Evolutionary conservation across 2,797 vertebrate species (phyloP).

Genomic region (Clamator glandarius): DNA sequence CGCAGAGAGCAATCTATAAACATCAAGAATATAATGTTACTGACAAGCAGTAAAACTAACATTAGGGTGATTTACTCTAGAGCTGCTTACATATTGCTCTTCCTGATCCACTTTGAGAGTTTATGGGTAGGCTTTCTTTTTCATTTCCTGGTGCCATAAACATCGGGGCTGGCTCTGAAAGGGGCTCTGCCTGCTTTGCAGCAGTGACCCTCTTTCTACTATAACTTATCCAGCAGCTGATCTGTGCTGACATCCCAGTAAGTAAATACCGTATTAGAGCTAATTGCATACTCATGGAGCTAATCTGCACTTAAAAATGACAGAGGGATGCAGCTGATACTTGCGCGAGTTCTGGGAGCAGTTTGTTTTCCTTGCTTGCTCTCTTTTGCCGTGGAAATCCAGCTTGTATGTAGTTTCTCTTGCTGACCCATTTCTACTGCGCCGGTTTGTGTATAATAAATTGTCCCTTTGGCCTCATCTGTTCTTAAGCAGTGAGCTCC

Average conservation of each 20-base stretch:
- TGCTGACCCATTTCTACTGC: background rate
- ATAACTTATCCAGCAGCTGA: slow-evolving; percentile 35
- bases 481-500: background rate
- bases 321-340: background rate
- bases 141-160: slow-evolving; percentile 67
- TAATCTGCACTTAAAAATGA: slow-evolving; percentile 29
- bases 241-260: slow-evolving; percentile 7
- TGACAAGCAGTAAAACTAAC: slow-evolving; percentile 61
- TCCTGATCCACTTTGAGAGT: slow-evolving; percentile 61
- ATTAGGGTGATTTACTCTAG: slow-evolving; percentile 59
- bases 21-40: slow-evolving; percentile 64
- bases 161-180: slow-evolving; percentile 20
- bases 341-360: background rate
- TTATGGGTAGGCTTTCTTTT: slow-evolving; percentile 60
- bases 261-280: slow-evolving; percentile 30
- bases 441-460: background rate
- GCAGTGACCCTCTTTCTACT: background rate
- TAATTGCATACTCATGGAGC: slow-evolving; percentile 6
- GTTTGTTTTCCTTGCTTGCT: background rate
- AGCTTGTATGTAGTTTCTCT: background rate
- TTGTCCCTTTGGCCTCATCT: background rate
- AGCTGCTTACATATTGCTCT: slow-evolving; percentile 62
- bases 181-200: slow-evolving; percentile 21
- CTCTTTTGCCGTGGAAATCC: background rate
- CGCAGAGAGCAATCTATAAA: slow-evolving; percentile 45